phyloP scores from a whole-genome alignment of 1,140 invertebrate species.

The Apis dorsata region DNA sequence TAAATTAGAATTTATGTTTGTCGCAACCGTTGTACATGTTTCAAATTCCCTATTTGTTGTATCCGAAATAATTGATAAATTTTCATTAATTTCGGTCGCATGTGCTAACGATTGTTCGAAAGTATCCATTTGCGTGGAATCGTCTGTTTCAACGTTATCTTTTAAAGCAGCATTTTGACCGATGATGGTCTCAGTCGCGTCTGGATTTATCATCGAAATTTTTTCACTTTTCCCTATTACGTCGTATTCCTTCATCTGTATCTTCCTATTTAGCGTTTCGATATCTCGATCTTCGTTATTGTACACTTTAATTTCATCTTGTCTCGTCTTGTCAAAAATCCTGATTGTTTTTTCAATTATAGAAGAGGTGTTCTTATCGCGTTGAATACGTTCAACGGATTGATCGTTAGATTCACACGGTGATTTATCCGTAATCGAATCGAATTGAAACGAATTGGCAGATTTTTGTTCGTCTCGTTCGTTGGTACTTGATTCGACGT shows the following conservation, averaged over 20 bases:
- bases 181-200: not conserved
- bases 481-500: constrained; percentile 34
- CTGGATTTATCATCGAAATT: not conserved
- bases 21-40: not conserved
- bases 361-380: constrained; percentile 54
- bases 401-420: constrained; percentile 22
- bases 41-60: not conserved
- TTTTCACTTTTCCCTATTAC: not conserved
- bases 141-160: not conserved
- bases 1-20: not conserved
- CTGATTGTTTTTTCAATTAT: constrained; percentile 71
- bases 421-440: constrained; percentile 62
- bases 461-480: constrained; percentile 60
- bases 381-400: constrained; percentile 16
- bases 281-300: not conserved
- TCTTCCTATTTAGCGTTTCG: not conserved
- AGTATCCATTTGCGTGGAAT: not conserved
- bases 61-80: not conserved
- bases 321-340: constrained; percentile 63
- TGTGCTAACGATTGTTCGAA: not conserved
- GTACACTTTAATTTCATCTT: not conserved
- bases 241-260: not conserved
- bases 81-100: not conserved
- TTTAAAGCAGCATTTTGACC: not conserved
- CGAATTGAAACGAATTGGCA: constrained; percentile 66